A percentile compares a stretch with the other conserved stretches of the same genome.
Conservation (phyloP, 2,888 invertebrate genomes). For the Scotopteryx bipunctaria region DNA sequence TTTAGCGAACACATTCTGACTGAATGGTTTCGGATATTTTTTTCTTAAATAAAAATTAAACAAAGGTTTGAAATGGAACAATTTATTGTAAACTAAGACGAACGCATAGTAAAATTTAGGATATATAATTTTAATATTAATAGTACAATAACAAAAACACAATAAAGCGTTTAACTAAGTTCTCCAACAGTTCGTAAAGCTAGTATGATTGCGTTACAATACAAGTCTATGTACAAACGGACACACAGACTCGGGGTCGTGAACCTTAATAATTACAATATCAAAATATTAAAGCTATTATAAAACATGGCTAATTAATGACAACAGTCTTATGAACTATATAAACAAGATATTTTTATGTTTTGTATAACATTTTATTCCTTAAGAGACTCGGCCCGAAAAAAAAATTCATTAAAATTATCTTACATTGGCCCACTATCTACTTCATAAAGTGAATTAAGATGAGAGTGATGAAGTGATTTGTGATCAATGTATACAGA, state of each 20-base stretch:
- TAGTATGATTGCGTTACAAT: conserved; percentile 62
- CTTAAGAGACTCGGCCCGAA: neutral
- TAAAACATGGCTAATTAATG: conserved; percentile 70
- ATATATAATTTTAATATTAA: conserved; percentile 79
- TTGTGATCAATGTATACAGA: conserved; percentile 26
- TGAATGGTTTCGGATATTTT: conserved; percentile 1
- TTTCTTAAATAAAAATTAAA: conserved; percentile 25
- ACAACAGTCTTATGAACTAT: conserved; percentile 71
- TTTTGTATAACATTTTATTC: conserved; percentile 20
- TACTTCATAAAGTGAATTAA: conserved; percentile 21
- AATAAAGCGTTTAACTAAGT: conserved; percentile 76
- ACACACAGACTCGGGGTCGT: conserved; percentile 43
- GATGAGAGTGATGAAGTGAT: conserved; percentile 13
- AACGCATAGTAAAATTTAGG: conserved; percentile 82
- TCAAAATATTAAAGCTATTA: conserved; percentile 78
- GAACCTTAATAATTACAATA: conserved; percentile 61
- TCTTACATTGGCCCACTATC: conserved; percentile 19
- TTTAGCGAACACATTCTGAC: conserved; percentile 13
- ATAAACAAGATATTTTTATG: conserved; percentile 38
- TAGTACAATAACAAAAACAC: conserved; percentile 78
- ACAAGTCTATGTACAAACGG: conserved; percentile 58
- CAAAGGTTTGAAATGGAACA: conserved; percentile 68
- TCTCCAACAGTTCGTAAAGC: conserved; percentile 76
- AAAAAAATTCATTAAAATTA: conserved; percentile 3
- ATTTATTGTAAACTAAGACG: conserved; percentile 82